Percentiles rank a stretch among this genome's conserved stretches.
phyloP scores from a whole-genome alignment of 2,888 invertebrate species.

The Heliconius cydno region DNA sequence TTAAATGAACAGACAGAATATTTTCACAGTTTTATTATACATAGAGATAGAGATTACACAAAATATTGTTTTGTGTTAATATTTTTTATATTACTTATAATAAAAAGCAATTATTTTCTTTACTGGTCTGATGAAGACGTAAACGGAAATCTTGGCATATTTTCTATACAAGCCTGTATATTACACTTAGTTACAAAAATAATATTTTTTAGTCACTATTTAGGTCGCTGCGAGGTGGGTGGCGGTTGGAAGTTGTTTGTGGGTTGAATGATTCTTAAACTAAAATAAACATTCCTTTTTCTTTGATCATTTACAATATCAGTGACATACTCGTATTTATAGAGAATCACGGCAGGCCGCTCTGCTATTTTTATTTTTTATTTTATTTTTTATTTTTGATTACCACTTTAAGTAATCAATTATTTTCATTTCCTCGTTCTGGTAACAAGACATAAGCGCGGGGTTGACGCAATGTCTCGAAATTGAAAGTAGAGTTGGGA shows the following conservation, averaged over 20 bases:
- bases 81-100: too few species aligned
- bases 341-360: neutral
- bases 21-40: too few species aligned
- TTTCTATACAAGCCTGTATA: neutral
- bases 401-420: neutral
- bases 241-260: constrained; percentile 11
- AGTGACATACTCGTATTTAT: constrained; percentile 8
- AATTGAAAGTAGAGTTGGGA: neutral
- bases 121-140: neutral
- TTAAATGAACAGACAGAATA: too few species aligned
- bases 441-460: neutral
- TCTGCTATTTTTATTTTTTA: neutral
- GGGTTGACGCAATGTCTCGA: neutral
- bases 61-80: too few species aligned
- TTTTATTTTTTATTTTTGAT: neutral
- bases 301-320: constrained; percentile 18
- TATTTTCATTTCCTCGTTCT: neutral
- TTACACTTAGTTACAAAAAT: neutral
- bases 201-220: neutral
- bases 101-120: neutral
- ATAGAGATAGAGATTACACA: too few species aligned
- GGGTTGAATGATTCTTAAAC: constrained; percentile 18
- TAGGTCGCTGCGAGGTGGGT: constrained; percentile 11
- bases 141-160: neutral
- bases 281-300: constrained; percentile 8